A percentile compares a stretch with the other conserved stretches of the same genome.
Conservation (phyloP, 2,113 vertebrate genomes). For the Polyodon spathula region DNA sequence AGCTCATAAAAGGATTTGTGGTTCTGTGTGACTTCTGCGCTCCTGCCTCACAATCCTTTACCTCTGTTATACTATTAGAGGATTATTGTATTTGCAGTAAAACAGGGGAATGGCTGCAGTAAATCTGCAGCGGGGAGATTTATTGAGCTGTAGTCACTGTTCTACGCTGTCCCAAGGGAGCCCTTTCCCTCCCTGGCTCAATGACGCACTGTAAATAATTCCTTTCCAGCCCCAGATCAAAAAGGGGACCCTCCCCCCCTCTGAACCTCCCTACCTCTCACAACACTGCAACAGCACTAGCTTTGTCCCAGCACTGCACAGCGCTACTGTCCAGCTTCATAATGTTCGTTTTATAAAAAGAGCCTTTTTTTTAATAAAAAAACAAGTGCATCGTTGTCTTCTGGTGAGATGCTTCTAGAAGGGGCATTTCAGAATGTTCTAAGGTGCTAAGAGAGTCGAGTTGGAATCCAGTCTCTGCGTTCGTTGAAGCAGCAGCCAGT, state of each 20-base stretch:
- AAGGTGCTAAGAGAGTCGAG: no score
- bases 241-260: constrained; percentile 25
- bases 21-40: constrained; percentile 17
- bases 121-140: constrained; percentile 86
- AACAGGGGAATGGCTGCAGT: constrained; percentile 85
- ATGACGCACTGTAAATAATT: constrained; percentile 69
- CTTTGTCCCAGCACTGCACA: no score
- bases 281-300: no score
- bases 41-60: constrained; percentile 21
- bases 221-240: constrained; percentile 45
- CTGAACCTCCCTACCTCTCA: no score
- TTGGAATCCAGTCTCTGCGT: no score
- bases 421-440: no score
- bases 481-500: no score
- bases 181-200: constrained; percentile 61
- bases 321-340: no score
- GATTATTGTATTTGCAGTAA: constrained; percentile 97
- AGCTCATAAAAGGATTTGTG: constrained; percentile 45
- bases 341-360: no score
- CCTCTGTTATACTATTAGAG: constrained; percentile 87
- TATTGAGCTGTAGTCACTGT: constrained; percentile 68
- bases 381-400: no score
- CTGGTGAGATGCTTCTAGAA: no score
- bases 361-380: no score
- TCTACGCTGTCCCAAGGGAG: constrained; percentile 69